phyloP scores from a whole-genome alignment of 1,140 invertebrate species.

The Drosophila nigromelanica region DNA sequence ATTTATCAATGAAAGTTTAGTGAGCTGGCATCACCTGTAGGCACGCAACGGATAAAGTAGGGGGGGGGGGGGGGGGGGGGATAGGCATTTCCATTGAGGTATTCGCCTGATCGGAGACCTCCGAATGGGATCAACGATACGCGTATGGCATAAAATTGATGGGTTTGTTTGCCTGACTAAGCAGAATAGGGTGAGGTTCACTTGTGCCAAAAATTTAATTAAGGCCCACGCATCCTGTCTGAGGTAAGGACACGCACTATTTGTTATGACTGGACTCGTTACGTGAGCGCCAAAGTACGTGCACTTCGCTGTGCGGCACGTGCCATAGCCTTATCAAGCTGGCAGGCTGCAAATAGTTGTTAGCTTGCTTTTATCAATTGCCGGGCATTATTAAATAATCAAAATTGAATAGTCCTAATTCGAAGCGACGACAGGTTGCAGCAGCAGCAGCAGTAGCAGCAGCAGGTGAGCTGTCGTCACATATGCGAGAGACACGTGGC shows the following conservation, averaged over 20 bases:
- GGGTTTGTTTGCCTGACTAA: slow-evolving; percentile 15
- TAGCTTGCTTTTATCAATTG: slow-evolving; percentile 48
- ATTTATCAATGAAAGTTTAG: slow-evolving; percentile 56
- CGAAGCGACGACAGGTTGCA: slow-evolving; percentile 56
- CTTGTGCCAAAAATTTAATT: slow-evolving; percentile 70
- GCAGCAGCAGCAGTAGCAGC: slow-evolving; percentile 21
- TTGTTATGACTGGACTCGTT: slow-evolving; percentile 41
- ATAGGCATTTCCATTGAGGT: too few relatives aligned
- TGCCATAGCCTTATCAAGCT: slow-evolving; percentile 24
- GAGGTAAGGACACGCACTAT: slow-evolving; percentile 61
- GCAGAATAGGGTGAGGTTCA: slow-evolving; percentile 46
- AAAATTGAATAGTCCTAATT: slow-evolving; percentile 82
- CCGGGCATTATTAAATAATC: slow-evolving; percentile 76
- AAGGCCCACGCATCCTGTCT: slow-evolving; percentile 40
- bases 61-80: not conserved
- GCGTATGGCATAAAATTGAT: slow-evolving; percentile 44
- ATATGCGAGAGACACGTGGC: not conserved
- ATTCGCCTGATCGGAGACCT: too few relatives aligned
- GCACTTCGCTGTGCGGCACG: slow-evolving; percentile 65
- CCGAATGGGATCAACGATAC: too few relatives aligned
- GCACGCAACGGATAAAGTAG: too few relatives aligned
- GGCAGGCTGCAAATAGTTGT: slow-evolving; percentile 20
- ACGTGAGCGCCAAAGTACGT: slow-evolving; percentile 49
- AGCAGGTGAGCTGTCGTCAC: slow-evolving; percentile 21
- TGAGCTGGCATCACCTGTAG: too few relatives aligned